Conservation (phyloP, 2,888 invertebrate species). For the Hyposoter didymator region DNA sequence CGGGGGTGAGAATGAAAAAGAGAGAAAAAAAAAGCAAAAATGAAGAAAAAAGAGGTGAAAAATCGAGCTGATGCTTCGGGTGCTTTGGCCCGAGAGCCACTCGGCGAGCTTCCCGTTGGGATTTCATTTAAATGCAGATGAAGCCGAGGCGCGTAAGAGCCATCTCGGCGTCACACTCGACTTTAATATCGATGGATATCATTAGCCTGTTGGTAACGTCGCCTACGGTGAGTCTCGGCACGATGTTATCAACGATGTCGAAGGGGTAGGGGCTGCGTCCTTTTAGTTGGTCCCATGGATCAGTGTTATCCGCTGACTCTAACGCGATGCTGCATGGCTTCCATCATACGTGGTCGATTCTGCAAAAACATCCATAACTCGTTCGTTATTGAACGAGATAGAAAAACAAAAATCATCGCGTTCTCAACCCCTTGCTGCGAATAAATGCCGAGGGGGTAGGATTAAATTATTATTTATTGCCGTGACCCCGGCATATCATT, state of each 20-base stretch:
- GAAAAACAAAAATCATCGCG: constrained; percentile 58
- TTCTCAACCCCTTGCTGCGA: background rate
- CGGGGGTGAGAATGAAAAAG: constrained; percentile 1
- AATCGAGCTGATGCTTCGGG: constrained; percentile 53
- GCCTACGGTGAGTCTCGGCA: constrained; percentile 33
- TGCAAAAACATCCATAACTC: constrained; percentile 63
- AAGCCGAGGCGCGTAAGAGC: constrained; percentile 71
- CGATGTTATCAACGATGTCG: constrained; percentile 48
- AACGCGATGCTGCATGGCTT: constrained; percentile 21
- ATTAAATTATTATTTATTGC: constrained; percentile 2
- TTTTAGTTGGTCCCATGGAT: constrained; percentile 63
- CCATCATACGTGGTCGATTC: constrained; percentile 37
- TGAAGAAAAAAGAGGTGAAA: constrained; percentile 52
- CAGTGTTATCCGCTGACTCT: constrained; percentile 55
- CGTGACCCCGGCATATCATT: background rate
- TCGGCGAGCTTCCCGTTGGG: constrained; percentile 66
- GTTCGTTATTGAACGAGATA: constrained; percentile 52
- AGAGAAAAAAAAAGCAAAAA: background rate
- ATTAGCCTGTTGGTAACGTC: constrained; percentile 70
- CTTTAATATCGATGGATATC: constrained; percentile 80
- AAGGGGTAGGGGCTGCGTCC: constrained; percentile 27
- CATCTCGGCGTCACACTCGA: constrained; percentile 72
- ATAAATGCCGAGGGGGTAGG: constrained; percentile 7
- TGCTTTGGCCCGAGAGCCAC: constrained; percentile 55
- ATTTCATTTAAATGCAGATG: constrained; percentile 82